These are phyloP conservation scores for Sussaba pulchella DNA, from an alignment of 2,888 invertebrate genomes.

Conservation along the genomic window DNA sequence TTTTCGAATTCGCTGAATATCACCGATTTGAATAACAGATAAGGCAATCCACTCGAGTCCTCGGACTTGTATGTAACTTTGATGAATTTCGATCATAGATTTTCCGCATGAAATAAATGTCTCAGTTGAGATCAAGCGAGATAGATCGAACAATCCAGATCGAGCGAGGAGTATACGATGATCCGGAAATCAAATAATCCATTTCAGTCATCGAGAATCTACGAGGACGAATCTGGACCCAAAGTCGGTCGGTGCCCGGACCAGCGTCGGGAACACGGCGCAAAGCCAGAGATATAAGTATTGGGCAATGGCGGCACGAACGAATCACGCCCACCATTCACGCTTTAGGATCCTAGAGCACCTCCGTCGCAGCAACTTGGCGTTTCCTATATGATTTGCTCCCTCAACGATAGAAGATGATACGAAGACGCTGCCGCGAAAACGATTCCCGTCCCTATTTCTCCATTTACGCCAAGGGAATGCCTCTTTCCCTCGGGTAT, in stretches of 20 bases:
- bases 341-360: conserved; percentile 21
- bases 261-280: conserved; percentile 13
- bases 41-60: not conserved
- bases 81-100: not conserved
- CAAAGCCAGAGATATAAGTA: conserved; percentile 21
- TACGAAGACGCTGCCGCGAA: conserved; percentile 37
- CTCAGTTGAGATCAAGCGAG: not conserved
- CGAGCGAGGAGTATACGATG: conserved; percentile 13
- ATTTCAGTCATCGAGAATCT: conserved; percentile 22
- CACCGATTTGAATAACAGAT: not conserved
- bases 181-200: conserved; percentile 39
- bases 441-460: conserved; percentile 38
- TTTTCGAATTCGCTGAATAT: not conserved
- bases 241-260: conserved; percentile 11
- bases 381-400: conserved; percentile 42
- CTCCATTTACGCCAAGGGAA: conserved; percentile 25
- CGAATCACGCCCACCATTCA: conserved; percentile 46
- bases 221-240: conserved; percentile 27
- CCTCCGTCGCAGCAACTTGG: conserved; percentile 32
- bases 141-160: not conserved
- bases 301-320: conserved; percentile 43
- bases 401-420: conserved; percentile 52
- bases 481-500: not conserved
- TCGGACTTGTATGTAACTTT: not conserved
- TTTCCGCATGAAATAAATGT: not conserved